Base-by-base conservation (phyloP, 2,888 invertebrate genomes). In the Taenaris catops region DNA sequence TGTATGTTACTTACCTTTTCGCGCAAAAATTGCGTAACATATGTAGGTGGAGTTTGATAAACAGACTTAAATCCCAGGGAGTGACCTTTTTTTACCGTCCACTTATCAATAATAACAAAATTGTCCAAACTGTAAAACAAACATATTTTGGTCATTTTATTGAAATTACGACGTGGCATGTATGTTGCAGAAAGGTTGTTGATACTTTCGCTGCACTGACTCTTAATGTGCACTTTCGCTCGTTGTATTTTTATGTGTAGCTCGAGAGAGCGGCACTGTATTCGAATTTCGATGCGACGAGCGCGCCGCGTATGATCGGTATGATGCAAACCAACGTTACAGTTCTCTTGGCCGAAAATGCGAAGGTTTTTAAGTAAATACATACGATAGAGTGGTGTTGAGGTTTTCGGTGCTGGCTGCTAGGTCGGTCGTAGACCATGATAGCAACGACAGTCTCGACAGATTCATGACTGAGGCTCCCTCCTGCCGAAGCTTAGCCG, bases 371-470 rank as follows among this genome's bases (percentile, higher is more conserved):
- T n/a, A n/a, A n/a, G n/a, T n/a, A n/a, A n/a, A n/a, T n/a, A 71
- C 76, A 67, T 21, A 81, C 83, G 78, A 74, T 7, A 78, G 54
- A 4, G 80, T 73, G 8, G 65, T 67, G 37, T 86, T 88, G 38
- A 92, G 79, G 74, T 92, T 92, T 64, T 93, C 92, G 14, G 89
- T 88, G 44, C 91, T 92, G 10, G 91, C 90, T 4, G 93, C 94
- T 35, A 96, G 90, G 74, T 95, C 94, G 12, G 93, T 92, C 51
- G 94, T 92, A 44, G 94, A 94, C 90, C 93, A 93, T 65, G 94
- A 94, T 25, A 95, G 88, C 47, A 96, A 87, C 8, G 95, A 95
- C 32, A 95, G 87, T 1, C 96, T 89, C 7, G 95, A 95, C 50
- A 96, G 89, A 80, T 94, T 94, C 67, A 89, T 88, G 31, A 92